Conservation (phyloP, 2,888 invertebrate species). For the Chorisops tibialis region DNA sequence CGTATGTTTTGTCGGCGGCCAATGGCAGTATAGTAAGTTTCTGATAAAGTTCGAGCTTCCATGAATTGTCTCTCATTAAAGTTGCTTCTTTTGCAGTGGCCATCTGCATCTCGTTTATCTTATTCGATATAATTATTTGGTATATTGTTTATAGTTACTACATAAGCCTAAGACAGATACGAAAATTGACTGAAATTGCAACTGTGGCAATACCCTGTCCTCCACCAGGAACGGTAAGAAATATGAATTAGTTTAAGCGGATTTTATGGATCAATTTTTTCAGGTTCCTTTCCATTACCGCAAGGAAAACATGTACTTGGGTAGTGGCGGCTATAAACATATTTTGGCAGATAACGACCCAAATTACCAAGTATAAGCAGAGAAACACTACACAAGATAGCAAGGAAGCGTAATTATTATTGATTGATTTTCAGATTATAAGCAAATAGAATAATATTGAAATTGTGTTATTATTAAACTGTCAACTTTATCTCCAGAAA, state of each 20-base stretch:
- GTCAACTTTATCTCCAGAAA: neutral
- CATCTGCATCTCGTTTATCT: conserved; percentile 42
- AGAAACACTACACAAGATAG: no score
- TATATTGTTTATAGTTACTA: conserved; percentile 48
- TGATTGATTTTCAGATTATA: neutral
- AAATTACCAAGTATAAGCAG: conserved; percentile 8
- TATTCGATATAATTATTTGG: conserved; percentile 47
- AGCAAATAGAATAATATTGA: neutral
- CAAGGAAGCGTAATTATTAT: no score
- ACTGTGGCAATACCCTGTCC: conserved; percentile 52
- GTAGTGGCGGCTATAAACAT: conserved; percentile 51
- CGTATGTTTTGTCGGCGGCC: conserved; percentile 44
- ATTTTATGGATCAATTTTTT: conserved; percentile 9
- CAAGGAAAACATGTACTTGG: conserved; percentile 51
- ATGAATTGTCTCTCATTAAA: neutral
- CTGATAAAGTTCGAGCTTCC: neutral
- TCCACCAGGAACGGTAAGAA: conserved; percentile 48
- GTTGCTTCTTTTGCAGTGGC: conserved; percentile 38
- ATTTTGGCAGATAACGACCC: conserved; percentile 43
- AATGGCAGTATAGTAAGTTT: conserved; percentile 45
- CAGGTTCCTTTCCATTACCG: conserved; percentile 50
- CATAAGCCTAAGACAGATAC: conserved; percentile 47
- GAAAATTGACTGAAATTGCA: conserved; percentile 50
- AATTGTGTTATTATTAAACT: neutral
- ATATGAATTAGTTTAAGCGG: neutral